phyloP scores from a whole-genome alignment of 2,113 vertebrate species.

The Datnioides undecimradiatus region DNA sequence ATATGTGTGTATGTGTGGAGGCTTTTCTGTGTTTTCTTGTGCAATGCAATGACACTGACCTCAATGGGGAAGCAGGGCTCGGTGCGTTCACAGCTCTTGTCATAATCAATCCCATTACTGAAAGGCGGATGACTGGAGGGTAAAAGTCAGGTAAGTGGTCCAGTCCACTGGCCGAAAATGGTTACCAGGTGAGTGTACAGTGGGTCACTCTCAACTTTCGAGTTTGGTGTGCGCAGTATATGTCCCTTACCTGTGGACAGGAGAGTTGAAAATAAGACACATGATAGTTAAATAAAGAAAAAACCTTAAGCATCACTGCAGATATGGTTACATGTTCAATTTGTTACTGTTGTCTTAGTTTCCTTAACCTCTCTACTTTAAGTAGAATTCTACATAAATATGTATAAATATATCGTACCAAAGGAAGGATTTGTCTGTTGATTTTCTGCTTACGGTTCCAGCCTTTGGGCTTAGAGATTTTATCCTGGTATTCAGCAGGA shows the following conservation, averaged over 20 bases:
- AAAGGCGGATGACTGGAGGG: constrained; percentile 84
- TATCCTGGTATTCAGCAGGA: constrained; percentile 87
- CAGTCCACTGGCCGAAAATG: constrained; percentile 90
- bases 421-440: constrained; percentile 77
- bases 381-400: not conserved
- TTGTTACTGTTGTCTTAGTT: not conserved
- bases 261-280: not conserved
- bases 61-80: constrained; percentile 87
- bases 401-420: constrained; percentile 78
- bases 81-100: constrained; percentile 79
- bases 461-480: constrained; percentile 76
- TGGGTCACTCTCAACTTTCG: constrained; percentile 76
- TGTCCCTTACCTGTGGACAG: constrained; percentile 80
- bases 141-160: constrained; percentile 91
- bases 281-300: too few species aligned
- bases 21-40: not conserved
- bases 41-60: constrained; percentile 72
- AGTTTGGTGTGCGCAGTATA: constrained; percentile 78
- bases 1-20: not conserved
- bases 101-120: constrained; percentile 72
- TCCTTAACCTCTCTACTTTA: too few species aligned
- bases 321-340: not conserved
- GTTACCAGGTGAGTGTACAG: constrained; percentile 84
- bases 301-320: not conserved
- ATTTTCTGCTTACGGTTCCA: constrained; percentile 73